These are phyloP conservation scores for Novumbra hubbsi DNA, from an alignment of 2,797 vertebrate species.

Conservation along the genomic window DNA sequence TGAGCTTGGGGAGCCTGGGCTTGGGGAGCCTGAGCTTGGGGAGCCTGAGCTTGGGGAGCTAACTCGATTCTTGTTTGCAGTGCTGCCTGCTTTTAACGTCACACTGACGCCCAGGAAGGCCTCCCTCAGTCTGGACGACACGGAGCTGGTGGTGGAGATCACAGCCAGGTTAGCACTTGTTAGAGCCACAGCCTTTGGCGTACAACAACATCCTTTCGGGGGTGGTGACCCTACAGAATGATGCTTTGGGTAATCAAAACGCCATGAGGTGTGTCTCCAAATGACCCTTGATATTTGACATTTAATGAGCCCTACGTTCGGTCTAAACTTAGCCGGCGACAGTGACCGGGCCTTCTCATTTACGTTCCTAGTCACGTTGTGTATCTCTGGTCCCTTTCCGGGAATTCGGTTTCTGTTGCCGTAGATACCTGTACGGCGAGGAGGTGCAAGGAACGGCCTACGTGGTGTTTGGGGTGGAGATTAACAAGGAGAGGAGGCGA, in stretches of 20 bases:
- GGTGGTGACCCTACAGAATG: too few species aligned
- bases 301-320: too few species aligned
- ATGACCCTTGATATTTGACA: too few species aligned
- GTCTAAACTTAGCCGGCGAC: too few species aligned
- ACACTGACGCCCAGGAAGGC: conserved; percentile 63
- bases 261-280: too few species aligned
- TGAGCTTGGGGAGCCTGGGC: too few species aligned
- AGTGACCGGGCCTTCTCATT: too few species aligned
- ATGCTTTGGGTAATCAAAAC: too few species aligned
- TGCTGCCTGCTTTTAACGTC: conserved; percentile 76
- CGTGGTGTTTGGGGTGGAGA: conserved; percentile 71
- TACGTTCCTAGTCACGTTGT: conserved; percentile 42
- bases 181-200: too few species aligned
- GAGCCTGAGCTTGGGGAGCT: not conserved
- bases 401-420: not conserved
- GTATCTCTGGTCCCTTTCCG: not conserved
- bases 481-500: conserved; percentile 61
- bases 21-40: not conserved
- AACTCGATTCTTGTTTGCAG: conserved; percentile 42
- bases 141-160: conserved; percentile 59
- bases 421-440: conserved; percentile 57
- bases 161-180: conserved; percentile 67
- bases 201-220: too few species aligned
- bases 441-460: conserved; percentile 72
- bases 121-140: conserved; percentile 64